Evolutionary conservation across 1,140 invertebrate genomes (phyloP), one percentile per base, ranked within the genome.

Genomic region (Sweltsa coloradensis): DNA sequence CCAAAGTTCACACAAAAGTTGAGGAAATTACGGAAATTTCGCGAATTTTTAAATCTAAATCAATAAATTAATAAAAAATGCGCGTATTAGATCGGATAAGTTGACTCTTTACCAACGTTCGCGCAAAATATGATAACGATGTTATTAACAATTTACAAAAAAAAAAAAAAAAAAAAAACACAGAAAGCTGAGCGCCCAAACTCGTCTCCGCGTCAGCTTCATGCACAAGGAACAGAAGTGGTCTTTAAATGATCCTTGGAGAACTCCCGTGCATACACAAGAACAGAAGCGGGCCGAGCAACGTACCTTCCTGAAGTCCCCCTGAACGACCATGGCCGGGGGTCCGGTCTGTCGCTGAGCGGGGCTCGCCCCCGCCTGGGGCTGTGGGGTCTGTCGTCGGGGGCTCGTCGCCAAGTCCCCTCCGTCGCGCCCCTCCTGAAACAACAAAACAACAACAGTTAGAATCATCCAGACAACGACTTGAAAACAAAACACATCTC

Each of bases 241-340:
- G 9, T 31, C n/a, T 11, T 31, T 31, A 31, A 31, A 31, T 31
- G n/a, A 31, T 31, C n/a, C n/a, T 11, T 31, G 9, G 9, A 14
- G 9, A 14, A 31, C 29, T 31, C 9, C n/a, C 9, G n/a, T 31
- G n/a, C n/a, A 14, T n/a, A 31, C 9, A 14, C 29, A 31, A 31
- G 29, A 9, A 31, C 9, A 9, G 29, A 11, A 31, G n/a, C 29
- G n/a, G n/a, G 19, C 16, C 13, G 14, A 18, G 14, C 5, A 31
- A 43, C 39, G 55, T 71, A 89, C 89, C 77, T 93, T 93, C 60
- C 89, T 78, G 71, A 94, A 94, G 66, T 92, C 89, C 55, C 87
- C 84, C 68, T 92, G 87, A 65, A 92, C 78, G 64, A 94, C 85
- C 79, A 92, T 90, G 57, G 87, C 86, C 57, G 83, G 79, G 19